Base-by-base conservation (phyloP, 2,888 invertebrate species). In the Oxyscelio sp. region DNA sequence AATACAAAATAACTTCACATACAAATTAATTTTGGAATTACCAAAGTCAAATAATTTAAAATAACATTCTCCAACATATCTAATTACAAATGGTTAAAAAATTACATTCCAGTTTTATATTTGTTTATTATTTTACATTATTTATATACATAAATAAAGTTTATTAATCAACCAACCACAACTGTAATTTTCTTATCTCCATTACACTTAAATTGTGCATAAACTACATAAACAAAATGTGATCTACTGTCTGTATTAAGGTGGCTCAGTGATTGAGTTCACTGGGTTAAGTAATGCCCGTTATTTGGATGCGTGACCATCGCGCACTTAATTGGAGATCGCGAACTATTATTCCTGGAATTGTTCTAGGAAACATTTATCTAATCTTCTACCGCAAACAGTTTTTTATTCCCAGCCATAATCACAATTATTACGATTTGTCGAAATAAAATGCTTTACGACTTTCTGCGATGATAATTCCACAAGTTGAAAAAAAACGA, bases 261-360 rank as follows among this genome's bases (percentile, higher is more conserved):
- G 52, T 61, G 61, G 70, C 58, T 77, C 19, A 27, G 54, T 63
- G 70, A 83, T 79, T 73, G 79, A 83, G 79, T 83, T 83, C 74
- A 75, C 74, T 79, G 68, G 74, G 83, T 79, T 79, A 68, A 83
- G 63, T 59, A 58, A 68, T 68, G 61, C 24, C 83, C 83, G 83
- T 83, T 83, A 83, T 74, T 83, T 78, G 56, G 56, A 78, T 83
- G 77, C 83, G 82, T 83, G 83, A 78, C 77, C 78, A 68, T 68
- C 66, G 74, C 65, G 48, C 50, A 59, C 68, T 78, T 83, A 83
- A 83, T 79, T 83, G 61, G 78, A 66, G 61, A 66, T 66, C 73
- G 59, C 68, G 21, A 68, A 68, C 78, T 66, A 68, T 59, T 83
- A 68, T 74, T 78, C 74, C 48, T 38, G 34, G 73, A 73, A 83